Base-by-base conservation (phyloP, 2,113 vertebrate genomes). In the Paratilapia polleni region DNA sequence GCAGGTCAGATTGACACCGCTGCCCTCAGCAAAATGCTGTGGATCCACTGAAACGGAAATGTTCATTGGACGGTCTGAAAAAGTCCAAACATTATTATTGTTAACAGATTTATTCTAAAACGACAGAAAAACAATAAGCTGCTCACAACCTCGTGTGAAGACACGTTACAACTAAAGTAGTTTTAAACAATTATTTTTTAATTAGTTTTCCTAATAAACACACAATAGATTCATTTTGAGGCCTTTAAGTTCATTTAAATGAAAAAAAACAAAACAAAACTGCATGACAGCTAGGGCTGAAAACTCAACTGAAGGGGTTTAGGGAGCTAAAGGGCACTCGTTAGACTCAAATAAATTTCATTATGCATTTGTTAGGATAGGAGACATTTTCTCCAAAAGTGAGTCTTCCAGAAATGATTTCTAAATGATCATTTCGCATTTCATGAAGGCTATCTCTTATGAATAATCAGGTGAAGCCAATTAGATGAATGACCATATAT, bases 1-100 rank as follows among this genome's bases (percentile, higher is more conserved):
- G 84, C 93, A 94, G 66, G 63, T 87, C 87, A 94, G 58, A 59
- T 86, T 93, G 56, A 93, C 80, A 20, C 80, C 43, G 64, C 78
- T 36, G 82, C 91, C 89, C 49, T 85, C 74, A 14, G 22, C 38
- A 14, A 70, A 22, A 1, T 56, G 8, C 2, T 15, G n/a, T 7
- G 77, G 80, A n/a, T 82, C 62, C 60, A 89, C 20, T 36, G 70
- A 89, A n/a, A 94, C 22, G 1, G 88, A 78, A 31, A 90, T 9
- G 73, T 93, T 92, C 20, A 14, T 62, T 4, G 94, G 93, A 13
- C 2, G 19, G 57, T 91, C 93, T 94, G 83, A n/a, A 59, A 78
- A 47, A 79, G 7, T 2, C 14, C 5, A 70, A 36, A 56, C 5
- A 28, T 6, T 6, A 20, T 0, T 4, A 26, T 26, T 57, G 54